Base-by-base conservation (phyloP, 2,797 vertebrate genomes). In the Pelochelys cantorii region DNA sequence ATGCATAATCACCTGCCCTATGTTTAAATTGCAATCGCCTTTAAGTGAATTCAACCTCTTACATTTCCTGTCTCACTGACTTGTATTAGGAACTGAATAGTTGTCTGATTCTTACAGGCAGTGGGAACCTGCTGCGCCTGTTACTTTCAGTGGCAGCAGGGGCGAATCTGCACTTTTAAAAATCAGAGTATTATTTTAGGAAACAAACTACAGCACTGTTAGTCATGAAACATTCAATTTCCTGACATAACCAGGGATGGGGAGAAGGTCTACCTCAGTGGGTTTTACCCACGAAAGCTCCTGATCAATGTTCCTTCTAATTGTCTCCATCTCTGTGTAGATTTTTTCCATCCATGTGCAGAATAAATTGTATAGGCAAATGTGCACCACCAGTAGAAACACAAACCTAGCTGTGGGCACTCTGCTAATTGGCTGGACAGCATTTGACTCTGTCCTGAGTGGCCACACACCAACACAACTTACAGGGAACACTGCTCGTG, bases 151-250 rank as follows among this genome's bases (percentile, higher is more conserved):
- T 68, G 65, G n/a, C n/a, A 34, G 65, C n/a, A 20, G 17, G 18
- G n/a, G 18, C 10, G 20, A 34, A 34, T 75, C 12, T 48, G 37
- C 14, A 42, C 59, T 75, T 86, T 10, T 75, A 57, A 92, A 75
- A 85, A 85, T 23, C 86, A 13, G 2, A 48, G 85, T 85, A 22
- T 31, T 20, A 68, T 68, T 68, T 34, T 10, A 68, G 34, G 18
- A 68, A 34, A 34, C 31, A 34, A n/a, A 5, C n/a, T n/a, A 68
- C n/a, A 7, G 5, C 65, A 68, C 86, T 62, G 1, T 0, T 0
- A 60, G 2, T 71, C 80, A 3, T 78, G 52, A 4, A 83, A n/a
- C 37, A n/a, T 34, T 22, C 89, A 83, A 8, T 7, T 5, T 8
- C 2, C 79, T 83, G 82, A 59, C n/a, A 48, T 81, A 29, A 59